Evolutionary conservation across 2,888 invertebrate species (phyloP).

Genomic region (Sminthurides aquaticus): DNA sequence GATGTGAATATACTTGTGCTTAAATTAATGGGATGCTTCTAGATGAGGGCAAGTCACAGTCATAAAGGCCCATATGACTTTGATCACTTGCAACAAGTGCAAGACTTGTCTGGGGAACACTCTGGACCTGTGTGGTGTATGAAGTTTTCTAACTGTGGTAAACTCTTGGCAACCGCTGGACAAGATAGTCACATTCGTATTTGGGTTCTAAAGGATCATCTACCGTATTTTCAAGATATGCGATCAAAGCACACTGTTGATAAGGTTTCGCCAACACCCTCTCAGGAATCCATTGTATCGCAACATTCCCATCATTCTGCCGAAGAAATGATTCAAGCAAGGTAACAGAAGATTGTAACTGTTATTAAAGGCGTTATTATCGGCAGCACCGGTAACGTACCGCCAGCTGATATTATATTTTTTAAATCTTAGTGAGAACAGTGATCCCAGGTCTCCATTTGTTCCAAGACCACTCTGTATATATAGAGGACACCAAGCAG

Average conservation of each 20-base stretch:
- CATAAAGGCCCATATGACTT: conserved; percentile 98
- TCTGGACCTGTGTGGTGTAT: conserved; percentile 96
- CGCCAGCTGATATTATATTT: no score
- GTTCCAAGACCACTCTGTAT: conserved; percentile 85
- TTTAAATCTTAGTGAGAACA: conserved; percentile 38
- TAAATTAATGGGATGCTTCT: conserved; percentile 48
- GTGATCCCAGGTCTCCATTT: conserved; percentile 55
- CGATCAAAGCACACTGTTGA: conserved; percentile 88
- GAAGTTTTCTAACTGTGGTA: conserved; percentile 93
- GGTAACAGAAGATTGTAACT: no score
- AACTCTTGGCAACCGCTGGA: conserved; percentile 91
- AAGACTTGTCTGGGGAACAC: conserved; percentile 76
- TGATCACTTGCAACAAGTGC: conserved; percentile 79
- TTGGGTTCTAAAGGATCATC: conserved; percentile 88
- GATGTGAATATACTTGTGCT: background rate
- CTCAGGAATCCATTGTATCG: conserved; percentile 81
- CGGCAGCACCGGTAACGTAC: no score
- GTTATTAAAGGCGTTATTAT: background rate
- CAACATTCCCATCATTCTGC: conserved; percentile 51
- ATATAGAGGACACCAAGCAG: conserved; percentile 91
- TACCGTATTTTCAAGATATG: conserved; percentile 88
- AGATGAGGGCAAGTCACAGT: conserved; percentile 87
- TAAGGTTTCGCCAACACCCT: conserved; percentile 85
- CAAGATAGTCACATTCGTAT: conserved; percentile 89
- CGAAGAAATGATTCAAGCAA: conserved; percentile 41